Base-by-base conservation (phyloP, 1,140 invertebrate genomes). In the Bombus huntii region DNA sequence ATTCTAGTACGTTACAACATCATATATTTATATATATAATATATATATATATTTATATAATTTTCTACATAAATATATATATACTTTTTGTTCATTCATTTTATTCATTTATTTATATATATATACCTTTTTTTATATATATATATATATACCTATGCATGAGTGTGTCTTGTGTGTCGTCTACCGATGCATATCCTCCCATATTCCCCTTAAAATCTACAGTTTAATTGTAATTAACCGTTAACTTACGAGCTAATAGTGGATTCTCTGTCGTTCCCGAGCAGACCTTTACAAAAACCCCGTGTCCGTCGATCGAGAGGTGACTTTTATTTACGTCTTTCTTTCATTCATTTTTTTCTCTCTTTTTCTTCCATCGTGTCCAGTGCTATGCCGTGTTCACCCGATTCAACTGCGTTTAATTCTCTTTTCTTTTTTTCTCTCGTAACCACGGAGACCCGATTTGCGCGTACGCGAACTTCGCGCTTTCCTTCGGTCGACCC, bases 161-260 rank as follows among this genome's bases (percentile, higher is more conserved):
- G 71, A 81, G 81, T 89, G 81, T 83, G 79, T 79, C 65, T 68
- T 28, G 72, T 83, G 76, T 76, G 59, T 76, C 83, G 79, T 81
- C 83, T 84, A 83, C 75, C 85, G 78, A 92, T 86, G 88, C 85
- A 81, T 88, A 83, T 77, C 66, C 68, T 81, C 57, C 74, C 79
- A 59, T 59, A 22, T n/a, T 73, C 68, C 66, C 77, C 88, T 77
- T 77, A 77, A 84, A 87, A 66, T 88, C 90, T 92, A 92, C 83
- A 78, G 66, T 88, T 87, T 88, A 88, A 81, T 86, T 78, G 78
- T 85, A 86, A 73, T 91, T 92, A 88, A 90, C 87, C 87, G 89
- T 47, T 93, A 92, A 90, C 92, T 93, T 93, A 93, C 57, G 70
- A 59, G 39, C 92, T 93, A 93, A 87, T 93, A 93, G 92, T 93